Base-by-base conservation (phyloP, 2,113 vertebrate species). In the Colistium nudipinnis region DNA sequence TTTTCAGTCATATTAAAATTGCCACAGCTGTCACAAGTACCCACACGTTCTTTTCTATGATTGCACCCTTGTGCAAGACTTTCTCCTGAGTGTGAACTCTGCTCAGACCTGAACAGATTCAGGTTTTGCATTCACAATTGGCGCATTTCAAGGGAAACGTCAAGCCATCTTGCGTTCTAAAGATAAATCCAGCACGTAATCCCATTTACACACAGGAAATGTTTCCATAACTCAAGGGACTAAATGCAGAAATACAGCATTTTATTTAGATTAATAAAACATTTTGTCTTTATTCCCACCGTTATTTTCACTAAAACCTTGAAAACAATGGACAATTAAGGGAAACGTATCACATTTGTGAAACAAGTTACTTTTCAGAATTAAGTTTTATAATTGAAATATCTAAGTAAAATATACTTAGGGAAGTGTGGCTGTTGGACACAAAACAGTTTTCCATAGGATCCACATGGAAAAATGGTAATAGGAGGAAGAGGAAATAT, bases 121-220 rank as follows among this genome's bases (percentile, higher is more conserved):
- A 14, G 28, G 54, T 75, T 49, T 33, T 19, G 30, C 36, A 5
- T 62, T 66, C 66, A 24, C 47, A 6, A 36, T 17, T 2, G 28
- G 33, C 17, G 28, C 24, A 19, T 74, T 69, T 19, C 27, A 28
- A 56, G n/a, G n/a, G 14, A 38, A 53, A 44, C 35, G 2, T 54
- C 27, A 28, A 14, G 10, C 41, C 39, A n/a, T 8, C 39, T 20
- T 33, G 48, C 22, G n/a, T 24, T 13, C 61, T 33, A 1, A 24
- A 7, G 4, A 51, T 16, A 11, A 14, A 41, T 59, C 45, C 49
- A 44, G 24, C 36, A 4, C 35, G 65, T 31, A 44, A 75, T 81
- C 66, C 48, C 61, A 33, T 14, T 16, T 20, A 31, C 56, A 28
- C 45, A 63, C 56, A 51, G 67, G 71, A 76, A 74, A 47, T 71